Percentiles rank a stretch among this genome's conserved stretches.
Evolutionary conservation across 2,888 invertebrate genomes (phyloP).

Genomic region (Eupithecia dodoneata): DNA sequence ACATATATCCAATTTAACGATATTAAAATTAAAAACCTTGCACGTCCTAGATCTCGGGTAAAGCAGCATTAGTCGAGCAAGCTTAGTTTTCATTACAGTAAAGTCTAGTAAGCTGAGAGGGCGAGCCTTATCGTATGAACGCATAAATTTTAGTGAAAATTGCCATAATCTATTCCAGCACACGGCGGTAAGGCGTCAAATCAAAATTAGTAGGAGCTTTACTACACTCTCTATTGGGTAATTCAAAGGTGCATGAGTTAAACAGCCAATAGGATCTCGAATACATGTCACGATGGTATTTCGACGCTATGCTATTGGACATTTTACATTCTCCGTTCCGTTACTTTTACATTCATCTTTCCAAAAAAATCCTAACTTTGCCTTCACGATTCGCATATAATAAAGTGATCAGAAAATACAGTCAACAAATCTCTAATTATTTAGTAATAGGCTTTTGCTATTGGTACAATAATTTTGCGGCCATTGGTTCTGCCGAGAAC

Average conservation of each 20-base stretch:
- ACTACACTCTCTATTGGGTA: neutral
- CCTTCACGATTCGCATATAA: neutral
- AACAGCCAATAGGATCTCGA: neutral
- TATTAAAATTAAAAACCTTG: neutral
- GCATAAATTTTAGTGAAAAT: slow-evolving; percentile 26
- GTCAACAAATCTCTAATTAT: too few species aligned
- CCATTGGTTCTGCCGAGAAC: neutral
- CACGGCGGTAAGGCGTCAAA: neutral
- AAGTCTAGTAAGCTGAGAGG: slow-evolving; percentile 20
- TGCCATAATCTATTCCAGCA: slow-evolving; percentile 23
- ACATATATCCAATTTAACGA: neutral
- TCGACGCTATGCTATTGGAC: neutral
- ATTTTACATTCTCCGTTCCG: neutral
- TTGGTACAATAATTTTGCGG: neutral
- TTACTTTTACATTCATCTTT: too few species aligned
- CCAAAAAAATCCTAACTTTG: neutral
- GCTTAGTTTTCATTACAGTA: slow-evolving; percentile 24
- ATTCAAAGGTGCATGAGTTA: neutral
- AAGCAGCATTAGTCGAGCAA: neutral
- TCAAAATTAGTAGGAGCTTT: neutral
- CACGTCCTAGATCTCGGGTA: neutral
- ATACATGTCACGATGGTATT: neutral
- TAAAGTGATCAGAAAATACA: too few species aligned
- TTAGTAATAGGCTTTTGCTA: too few species aligned
- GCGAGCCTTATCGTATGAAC: slow-evolving; percentile 14